Evolutionary conservation across 2,888 invertebrate species (phyloP).

Genomic region (Rotaria sp.): DNA sequence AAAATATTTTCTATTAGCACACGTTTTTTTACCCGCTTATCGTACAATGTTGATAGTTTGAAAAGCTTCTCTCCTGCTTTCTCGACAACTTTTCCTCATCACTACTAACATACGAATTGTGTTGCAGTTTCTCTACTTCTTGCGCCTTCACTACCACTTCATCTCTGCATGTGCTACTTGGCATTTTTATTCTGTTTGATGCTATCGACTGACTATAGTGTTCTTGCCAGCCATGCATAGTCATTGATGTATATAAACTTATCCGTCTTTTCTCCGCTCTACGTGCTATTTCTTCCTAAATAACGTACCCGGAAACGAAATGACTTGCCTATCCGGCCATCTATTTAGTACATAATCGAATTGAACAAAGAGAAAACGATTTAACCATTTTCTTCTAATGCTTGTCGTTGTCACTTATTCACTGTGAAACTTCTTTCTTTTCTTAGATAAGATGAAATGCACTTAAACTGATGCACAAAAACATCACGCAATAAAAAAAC

Average conservation of each 20-base stretch:
- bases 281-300: not conserved
- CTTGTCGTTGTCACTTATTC: not conserved
- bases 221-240: not conserved
- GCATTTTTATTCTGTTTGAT: not conserved
- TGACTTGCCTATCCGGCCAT: not conserved
- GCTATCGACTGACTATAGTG: not conserved
- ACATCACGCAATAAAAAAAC: not conserved
- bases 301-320: not conserved
- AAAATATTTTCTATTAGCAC: not conserved
- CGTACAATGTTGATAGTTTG: not conserved
- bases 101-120: not conserved
- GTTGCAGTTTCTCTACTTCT: not conserved
- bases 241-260: not conserved
- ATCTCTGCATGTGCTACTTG: not conserved
- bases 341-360: not conserved
- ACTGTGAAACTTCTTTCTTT: not conserved
- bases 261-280: not conserved
- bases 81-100: not conserved
- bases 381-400: not conserved
- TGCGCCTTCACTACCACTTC: not conserved
- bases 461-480: not conserved
- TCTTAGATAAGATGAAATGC: not conserved
- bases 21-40: not conserved
- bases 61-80: not conserved
- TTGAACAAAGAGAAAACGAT: not conserved